A percentile compares a stretch with the other conserved stretches of the same genome.
phyloP scores from a whole-genome alignment of 2,797 vertebrate genomes.

The Pelochelys cantorii region DNA sequence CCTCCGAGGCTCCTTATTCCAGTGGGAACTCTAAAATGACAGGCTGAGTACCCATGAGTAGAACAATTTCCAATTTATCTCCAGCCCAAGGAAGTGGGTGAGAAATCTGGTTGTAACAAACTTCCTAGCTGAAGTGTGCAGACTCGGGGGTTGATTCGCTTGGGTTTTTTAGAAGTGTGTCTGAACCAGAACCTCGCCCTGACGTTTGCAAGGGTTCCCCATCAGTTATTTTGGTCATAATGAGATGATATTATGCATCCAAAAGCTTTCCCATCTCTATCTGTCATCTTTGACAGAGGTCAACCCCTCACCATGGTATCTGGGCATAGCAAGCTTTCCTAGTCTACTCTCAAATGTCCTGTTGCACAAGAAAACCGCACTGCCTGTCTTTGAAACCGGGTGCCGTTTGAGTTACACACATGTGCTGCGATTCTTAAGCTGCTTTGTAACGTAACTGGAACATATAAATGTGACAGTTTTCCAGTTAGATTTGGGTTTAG shows the following conservation, averaged over 20 bases:
- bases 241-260: neutral
- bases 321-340: too few species aligned
- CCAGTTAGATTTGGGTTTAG: neutral
- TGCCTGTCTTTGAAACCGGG: neutral
- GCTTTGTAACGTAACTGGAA: conserved; percentile 13
- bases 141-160: too few species aligned
- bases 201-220: neutral
- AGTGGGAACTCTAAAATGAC: neutral
- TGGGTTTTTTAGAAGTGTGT: neutral
- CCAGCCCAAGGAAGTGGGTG: neutral
- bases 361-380: neutral
- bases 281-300: neutral
- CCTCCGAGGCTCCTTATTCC: neutral
- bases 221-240: neutral
- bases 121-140: neutral
- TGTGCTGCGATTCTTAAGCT: neutral
- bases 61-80: neutral
- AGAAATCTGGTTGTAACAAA: neutral
- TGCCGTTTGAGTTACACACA: conserved; percentile 19
- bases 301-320: neutral
- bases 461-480: neutral
- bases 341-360: neutral
- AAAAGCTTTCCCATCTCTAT: neutral
- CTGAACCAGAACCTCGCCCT: neutral
- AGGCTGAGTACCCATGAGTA: neutral